Evolutionary conservation across 1,140 invertebrate genomes (phyloP).

Genomic region (Panulirus ornatus): DNA sequence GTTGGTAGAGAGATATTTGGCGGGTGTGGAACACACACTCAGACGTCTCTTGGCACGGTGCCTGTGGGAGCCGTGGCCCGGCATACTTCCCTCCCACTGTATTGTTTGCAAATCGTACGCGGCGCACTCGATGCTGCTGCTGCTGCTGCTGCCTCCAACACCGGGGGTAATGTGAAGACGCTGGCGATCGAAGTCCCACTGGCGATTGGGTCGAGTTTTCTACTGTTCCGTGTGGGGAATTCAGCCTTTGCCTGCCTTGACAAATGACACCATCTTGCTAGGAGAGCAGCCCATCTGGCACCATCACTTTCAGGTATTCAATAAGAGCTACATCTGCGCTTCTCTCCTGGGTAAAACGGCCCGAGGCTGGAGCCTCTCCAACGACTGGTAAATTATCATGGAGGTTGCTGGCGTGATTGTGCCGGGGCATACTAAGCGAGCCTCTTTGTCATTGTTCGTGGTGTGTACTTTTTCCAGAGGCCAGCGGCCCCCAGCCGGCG

Average conservation of each 20-base stretch:
- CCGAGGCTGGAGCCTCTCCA: slow-evolving; percentile 39
- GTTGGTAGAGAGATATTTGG: no score
- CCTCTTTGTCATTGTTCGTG: slow-evolving; percentile 58
- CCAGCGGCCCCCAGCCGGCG: slow-evolving; percentile 24
- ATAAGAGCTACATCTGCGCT: slow-evolving; percentile 10
- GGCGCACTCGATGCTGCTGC: slow-evolving; percentile 14
- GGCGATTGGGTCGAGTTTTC: slow-evolving; percentile 19
- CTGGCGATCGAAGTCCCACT: slow-evolving; percentile 1
- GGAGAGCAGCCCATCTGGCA: neutral
- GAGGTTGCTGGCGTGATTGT: slow-evolving; percentile 61
- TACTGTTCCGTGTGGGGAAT: neutral
- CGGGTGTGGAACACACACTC: no score
- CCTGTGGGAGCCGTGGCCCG: slow-evolving; percentile 29
- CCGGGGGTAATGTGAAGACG: neutral
- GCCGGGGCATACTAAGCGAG: slow-evolving; percentile 60
- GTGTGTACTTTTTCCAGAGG: slow-evolving; percentile 49
- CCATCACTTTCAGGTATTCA: slow-evolving; percentile 24
- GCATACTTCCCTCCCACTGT: neutral
- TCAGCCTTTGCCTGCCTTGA: slow-evolving; percentile 12
- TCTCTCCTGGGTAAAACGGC: slow-evolving; percentile 7
- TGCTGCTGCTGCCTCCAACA: no score
- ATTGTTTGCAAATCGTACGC: slow-evolving; percentile 61
- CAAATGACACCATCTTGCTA: slow-evolving; percentile 10
- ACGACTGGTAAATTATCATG: slow-evolving; percentile 53
- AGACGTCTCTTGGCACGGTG: no score